Evolutionary conservation across 2,888 invertebrate genomes (phyloP), one percentile per base, ranked within the genome.

Genomic region (Ceraclea dissimilis): DNA sequence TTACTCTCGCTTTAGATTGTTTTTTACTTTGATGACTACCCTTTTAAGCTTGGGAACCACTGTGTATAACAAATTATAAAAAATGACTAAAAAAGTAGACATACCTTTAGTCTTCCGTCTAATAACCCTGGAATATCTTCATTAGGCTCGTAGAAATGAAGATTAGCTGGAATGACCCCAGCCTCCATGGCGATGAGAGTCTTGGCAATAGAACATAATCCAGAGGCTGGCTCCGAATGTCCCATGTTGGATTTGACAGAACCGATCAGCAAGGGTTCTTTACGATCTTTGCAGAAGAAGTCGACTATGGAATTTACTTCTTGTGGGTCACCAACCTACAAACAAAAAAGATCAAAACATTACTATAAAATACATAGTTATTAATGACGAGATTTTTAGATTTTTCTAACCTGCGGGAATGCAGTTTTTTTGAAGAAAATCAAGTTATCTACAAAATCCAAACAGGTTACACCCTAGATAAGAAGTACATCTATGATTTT

Each of bases 201-300:
- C 73, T 97, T 97, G 11, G 93, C 92, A 62, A 97, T 77, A 1
- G 94, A 89, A 68, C 93, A 92, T 20, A 97, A 77, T 21, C 94
- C 95, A 47, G 92, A 91, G 1, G 90, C 90, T 1, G 96, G 93
- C 74, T 99, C 98, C 2, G 96, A 88, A 71, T 99, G 98, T 1
- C 98, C 98, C 94, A 98, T 96, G 75, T 98, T 99, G 19, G 95
- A 95, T 72, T 99, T 99, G 0, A 97, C 92, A 0, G 97, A 96
- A 17, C 98, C 98, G 66, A 99, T 85, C 46, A 96, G 73, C 48
- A 99, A 79, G 5, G 97, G 94, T 26, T 74, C 73, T 58, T 80
- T 78, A 49, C 94, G 83, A 61, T 85, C 85, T 69, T 86, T 84
- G 74, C 94, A 95, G 76, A 95, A 94, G 59, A 93, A 81, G 62